Evolutionary conservation across 1,140 invertebrate genomes (phyloP), one percentile per base, ranked within the genome.

Genomic region (Alviniconcha marisindica): DNA sequence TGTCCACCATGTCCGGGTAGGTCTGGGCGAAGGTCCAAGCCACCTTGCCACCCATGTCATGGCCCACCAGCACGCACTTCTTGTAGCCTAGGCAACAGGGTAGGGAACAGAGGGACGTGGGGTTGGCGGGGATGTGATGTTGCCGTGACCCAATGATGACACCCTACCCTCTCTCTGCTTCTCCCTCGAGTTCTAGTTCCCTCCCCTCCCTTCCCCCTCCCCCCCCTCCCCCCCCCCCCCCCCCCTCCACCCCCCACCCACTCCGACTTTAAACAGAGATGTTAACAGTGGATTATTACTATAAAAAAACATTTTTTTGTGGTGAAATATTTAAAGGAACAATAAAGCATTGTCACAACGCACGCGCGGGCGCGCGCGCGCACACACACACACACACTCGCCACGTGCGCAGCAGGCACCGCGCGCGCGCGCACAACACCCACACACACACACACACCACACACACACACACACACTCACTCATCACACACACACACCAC

Each of bases 11-110:
- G 60, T 96, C 94, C 5, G 96, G 96, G 86, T 95, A 94, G 31
- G 95, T 89, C 33, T 95, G 93, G 1, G 95, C 93, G 86, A 97
- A 94, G 7, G 71, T 51, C 89, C 90, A 92, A 0, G 90, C 87
- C 7, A 97, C 90, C 40, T 96, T 93, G 24, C 95, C 97, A 33
- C 97, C 97, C 87, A 97, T 94, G 93, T 97, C 97, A 92, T 98
- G 97, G 0, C 95, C 96, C 31, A 97, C 94, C 74, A 98, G 91
- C 42, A 93, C 95, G 80, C 90, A 92, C 14, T 82, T 71, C 24
- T 86, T 86, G 85, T 92, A 91, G 66, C 91, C 91, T 93, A 71
- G 44, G 44, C 44, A 48, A 48, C 44, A 48, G 18, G n/a, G n/a
- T n/a, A n/a, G n/a, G n/a, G n/a, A n/a, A n/a, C n/a, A n/a, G n/a